Conservation (phyloP, 2,797 vertebrate genomes). For the Lagocephalus sceleratus region DNA sequence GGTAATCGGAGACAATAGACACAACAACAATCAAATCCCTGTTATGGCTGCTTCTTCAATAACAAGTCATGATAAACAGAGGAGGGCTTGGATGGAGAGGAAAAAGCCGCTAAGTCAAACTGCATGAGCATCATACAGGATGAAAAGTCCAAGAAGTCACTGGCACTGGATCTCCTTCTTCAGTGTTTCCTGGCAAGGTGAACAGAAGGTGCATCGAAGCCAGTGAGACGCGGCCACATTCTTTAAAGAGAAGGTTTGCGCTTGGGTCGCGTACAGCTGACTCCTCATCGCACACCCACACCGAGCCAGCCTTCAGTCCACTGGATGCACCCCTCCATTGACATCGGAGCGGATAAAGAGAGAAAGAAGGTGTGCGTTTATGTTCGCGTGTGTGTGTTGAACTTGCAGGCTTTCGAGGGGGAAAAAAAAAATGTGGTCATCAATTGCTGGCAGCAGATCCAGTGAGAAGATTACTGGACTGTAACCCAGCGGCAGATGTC, state of each 20-base stretch:
- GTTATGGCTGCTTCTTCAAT: not conserved
- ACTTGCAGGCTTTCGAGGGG: conserved; percentile 59
- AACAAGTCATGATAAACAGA: too few species aligned
- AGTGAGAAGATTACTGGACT: conserved; percentile 81
- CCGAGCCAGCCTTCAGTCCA: conserved; percentile 61
- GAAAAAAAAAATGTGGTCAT: conserved; percentile 73
- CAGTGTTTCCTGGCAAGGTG: conserved; percentile 20
- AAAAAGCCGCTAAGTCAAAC: not conserved
- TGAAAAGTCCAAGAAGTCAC: conserved; percentile 17
- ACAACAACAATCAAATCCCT: conserved; percentile 12
- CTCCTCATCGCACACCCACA: conserved; percentile 65
- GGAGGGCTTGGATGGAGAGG: too few species aligned
- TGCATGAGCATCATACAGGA: conserved; percentile 3
- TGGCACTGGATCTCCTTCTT: conserved; percentile 30
- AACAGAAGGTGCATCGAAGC: conserved; percentile 44
- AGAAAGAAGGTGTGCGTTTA: conserved; percentile 29
- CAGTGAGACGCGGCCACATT: conserved; percentile 52
- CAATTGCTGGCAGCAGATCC: conserved; percentile 81
- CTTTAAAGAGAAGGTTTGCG: conserved; percentile 58
- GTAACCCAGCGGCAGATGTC: conserved; percentile 82
- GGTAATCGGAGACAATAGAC: not conserved
- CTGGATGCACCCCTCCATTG: conserved; percentile 57
- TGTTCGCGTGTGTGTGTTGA: conserved; percentile 31
- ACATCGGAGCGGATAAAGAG: conserved; percentile 62
- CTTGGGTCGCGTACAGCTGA: conserved; percentile 62